Percentiles rank a stretch among this genome's conserved stretches.
phyloP scores from a whole-genome alignment of 2,113 vertebrate species.

The Anoplopoma fimbria region DNA sequence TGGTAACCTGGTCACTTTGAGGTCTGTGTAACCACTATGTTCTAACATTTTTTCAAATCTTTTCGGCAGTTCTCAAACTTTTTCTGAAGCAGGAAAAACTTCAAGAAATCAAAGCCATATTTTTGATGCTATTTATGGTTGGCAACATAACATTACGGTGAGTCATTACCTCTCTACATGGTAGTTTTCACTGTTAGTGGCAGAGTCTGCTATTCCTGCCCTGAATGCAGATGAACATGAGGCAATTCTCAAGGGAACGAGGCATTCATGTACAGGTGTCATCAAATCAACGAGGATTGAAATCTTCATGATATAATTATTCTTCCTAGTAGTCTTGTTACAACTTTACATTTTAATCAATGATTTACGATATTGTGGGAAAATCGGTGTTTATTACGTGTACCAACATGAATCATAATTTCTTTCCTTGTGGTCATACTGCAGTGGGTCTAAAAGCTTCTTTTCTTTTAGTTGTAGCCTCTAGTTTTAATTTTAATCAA shows the following conservation, averaged over 20 bases:
- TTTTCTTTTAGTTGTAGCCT: background rate
- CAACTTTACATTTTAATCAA: background rate
- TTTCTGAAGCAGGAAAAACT: background rate
- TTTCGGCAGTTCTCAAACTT: background rate
- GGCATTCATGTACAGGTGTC: background rate
- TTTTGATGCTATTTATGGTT: too few species aligned
- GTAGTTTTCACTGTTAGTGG: background rate
- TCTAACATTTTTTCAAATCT: background rate
- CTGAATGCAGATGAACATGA: background rate
- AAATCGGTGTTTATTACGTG: background rate
- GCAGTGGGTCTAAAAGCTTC: background rate
- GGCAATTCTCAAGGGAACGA: background rate
- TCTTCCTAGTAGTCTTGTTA: background rate
- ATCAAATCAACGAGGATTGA: background rate
- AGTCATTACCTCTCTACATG: too few species aligned
- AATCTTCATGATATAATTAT: background rate
- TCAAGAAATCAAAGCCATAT: background rate
- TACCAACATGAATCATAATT: background rate
- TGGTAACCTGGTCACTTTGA: background rate
- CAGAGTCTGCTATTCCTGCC: background rate
- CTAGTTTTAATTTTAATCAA: constrained; percentile 18
- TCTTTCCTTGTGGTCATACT: background rate
- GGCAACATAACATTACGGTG: too few species aligned
- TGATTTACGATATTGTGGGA: background rate
- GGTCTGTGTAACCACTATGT: background rate